These are phyloP conservation scores for Leptobrachium leishanense DNA, from an alignment of 2,113 vertebrate genomes.

Conservation along the genomic window DNA sequence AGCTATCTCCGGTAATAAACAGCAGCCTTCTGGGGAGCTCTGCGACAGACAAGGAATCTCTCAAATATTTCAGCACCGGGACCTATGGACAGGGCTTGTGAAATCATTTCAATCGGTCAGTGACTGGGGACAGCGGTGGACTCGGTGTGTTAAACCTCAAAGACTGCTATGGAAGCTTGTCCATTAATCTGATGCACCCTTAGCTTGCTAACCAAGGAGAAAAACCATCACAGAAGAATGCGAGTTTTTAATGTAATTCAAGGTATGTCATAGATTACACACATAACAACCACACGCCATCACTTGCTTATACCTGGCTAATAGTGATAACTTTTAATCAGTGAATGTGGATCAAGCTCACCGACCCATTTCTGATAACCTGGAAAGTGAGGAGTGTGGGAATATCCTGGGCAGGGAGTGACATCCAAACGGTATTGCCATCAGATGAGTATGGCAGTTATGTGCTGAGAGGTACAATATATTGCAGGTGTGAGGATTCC, in stretches of 20 bases:
- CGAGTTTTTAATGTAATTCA: conserved; percentile 2
- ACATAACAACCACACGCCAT: background rate
- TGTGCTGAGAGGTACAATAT: background rate
- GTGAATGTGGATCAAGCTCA: background rate
- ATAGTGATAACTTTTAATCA: conserved; percentile 1
- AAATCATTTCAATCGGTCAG: background rate
- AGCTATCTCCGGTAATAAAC: background rate
- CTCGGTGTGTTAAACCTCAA: background rate
- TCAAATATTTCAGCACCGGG: background rate
- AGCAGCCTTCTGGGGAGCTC: background rate
- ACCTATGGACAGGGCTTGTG: background rate
- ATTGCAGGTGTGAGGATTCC: conserved; percentile 9
- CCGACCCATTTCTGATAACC: conserved; percentile 4
- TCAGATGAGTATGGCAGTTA: background rate
- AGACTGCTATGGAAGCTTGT: conserved; percentile 21
- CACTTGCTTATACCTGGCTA: background rate
- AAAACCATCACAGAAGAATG: conserved; percentile 13
- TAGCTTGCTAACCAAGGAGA: background rate
- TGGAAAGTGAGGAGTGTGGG: conserved; percentile 7
- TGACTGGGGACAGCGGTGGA: background rate
- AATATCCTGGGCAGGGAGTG: background rate
- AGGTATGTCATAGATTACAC: conserved; percentile 14
- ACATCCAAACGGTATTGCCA: background rate
- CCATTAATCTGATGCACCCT: background rate
- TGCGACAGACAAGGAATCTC: background rate